Conservation (phyloP, 2,888 invertebrate genomes). For the Epistrophe eligans region DNA sequence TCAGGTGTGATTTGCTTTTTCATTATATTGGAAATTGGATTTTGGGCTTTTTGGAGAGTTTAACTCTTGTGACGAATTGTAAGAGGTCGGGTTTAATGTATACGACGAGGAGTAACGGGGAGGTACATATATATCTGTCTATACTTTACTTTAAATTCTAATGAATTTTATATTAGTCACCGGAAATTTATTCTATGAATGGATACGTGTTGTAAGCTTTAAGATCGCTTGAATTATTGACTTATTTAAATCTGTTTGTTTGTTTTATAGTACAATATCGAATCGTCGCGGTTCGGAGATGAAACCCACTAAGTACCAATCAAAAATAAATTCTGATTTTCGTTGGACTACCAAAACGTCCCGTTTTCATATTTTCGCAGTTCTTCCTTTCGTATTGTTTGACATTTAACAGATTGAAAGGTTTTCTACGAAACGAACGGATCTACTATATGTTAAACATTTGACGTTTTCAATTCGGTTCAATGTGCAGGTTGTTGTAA, state of each 20-base stretch:
- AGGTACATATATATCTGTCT: background rate
- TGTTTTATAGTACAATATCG: background rate
- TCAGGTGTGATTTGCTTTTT: slow-evolving; percentile 19
- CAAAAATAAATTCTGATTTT: too few species aligned
- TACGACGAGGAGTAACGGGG: too few species aligned
- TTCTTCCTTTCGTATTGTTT: too few species aligned
- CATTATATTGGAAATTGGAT: slow-evolving; percentile 26
- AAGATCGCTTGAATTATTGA: background rate
- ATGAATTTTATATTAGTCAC: slow-evolving; percentile 11
- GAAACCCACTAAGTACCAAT: too few species aligned
- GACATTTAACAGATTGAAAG: too few species aligned
- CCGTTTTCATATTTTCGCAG: too few species aligned
- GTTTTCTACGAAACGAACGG: too few species aligned
- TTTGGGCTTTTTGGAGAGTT: slow-evolving; percentile 1
- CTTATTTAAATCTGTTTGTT: background rate
- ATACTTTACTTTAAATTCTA: background rate
- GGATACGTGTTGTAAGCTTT: background rate
- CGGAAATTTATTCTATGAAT: background rate
- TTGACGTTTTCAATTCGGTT: too few species aligned
- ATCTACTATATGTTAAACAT: too few species aligned
- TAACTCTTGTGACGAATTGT: background rate
- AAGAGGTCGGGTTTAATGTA: background rate
- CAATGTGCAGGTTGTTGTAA: too few species aligned
- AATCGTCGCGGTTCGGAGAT: too few species aligned
- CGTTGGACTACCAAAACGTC: too few species aligned